Percentiles rank a stretch among this genome's conserved stretches.
phyloP scores from a whole-genome alignment of 2,113 vertebrate species.

The Megaceryle maxima region DNA sequence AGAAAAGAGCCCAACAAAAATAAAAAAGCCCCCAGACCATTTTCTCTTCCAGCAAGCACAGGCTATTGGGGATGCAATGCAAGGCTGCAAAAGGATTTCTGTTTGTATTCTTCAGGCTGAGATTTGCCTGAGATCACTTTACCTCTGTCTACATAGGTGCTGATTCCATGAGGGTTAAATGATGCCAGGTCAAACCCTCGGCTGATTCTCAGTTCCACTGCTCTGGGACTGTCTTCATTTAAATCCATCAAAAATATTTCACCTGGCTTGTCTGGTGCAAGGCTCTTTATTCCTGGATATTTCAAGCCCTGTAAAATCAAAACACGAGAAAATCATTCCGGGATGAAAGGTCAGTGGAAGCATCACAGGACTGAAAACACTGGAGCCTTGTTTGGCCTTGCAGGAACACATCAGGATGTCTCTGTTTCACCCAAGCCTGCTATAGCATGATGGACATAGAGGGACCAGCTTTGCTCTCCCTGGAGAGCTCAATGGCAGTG shows the following conservation, averaged over 20 bases:
- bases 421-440: not conserved
- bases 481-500: fast-evolving
- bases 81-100: not conserved
- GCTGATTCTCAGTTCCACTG: slow-evolving; percentile 80
- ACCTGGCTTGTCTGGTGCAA: slow-evolving; percentile 76
- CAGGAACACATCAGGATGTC: not conserved
- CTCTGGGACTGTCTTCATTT: slow-evolving; percentile 72
- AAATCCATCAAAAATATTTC: slow-evolving; percentile 85
- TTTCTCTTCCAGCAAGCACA: not conserved
- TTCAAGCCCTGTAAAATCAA: slow-evolving; percentile 79
- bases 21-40: fast-evolving
- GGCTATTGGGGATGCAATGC: not conserved
- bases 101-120: not conserved
- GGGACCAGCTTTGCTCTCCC: not conserved
- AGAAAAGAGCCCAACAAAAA: not conserved
- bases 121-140: slow-evolving; percentile 10
- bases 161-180: slow-evolving; percentile 93
- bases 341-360: not conserved
- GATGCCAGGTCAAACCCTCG: slow-evolving; percentile 84
- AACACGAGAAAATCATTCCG: not conserved
- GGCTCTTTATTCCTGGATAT: slow-evolving; percentile 67
- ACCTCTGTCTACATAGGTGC: slow-evolving; percentile 82
- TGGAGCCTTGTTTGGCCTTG: fast-evolving
- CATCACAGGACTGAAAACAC: not conserved
- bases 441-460: not conserved